Percentiles rank a stretch among this genome's conserved stretches.
phyloP scores from a whole-genome alignment of 2,797 vertebrate genomes.

The Sorex maritimensis region DNA sequence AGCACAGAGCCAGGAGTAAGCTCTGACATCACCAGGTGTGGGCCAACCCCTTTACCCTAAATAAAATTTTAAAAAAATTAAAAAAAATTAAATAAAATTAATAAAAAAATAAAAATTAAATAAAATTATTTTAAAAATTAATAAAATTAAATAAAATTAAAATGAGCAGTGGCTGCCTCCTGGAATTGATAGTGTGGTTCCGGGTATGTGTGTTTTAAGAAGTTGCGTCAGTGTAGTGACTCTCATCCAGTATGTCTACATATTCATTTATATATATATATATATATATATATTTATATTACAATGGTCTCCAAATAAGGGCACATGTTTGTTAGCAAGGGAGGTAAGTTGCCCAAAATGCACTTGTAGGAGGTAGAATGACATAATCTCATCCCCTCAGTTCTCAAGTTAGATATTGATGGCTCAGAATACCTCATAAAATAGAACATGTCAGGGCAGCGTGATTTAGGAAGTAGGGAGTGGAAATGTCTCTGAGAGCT shows the following conservation, averaged over 20 bases:
- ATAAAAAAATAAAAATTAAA: too few relatives aligned
- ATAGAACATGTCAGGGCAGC: constrained; percentile 15
- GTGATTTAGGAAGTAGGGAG: constrained; percentile 46
- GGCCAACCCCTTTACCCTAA: too few relatives aligned
- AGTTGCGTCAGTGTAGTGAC: constrained; percentile 34
- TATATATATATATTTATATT: constrained; percentile 26
- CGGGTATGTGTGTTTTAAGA: constrained; percentile 61
- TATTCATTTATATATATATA: too few relatives aligned
- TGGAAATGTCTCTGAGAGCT: constrained; percentile 33
- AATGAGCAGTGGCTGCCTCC: neutral
- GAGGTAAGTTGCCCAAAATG: constrained; percentile 63
- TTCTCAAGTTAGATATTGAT: constrained; percentile 22
- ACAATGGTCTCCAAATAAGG: constrained; percentile 44
- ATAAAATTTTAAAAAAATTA: too few relatives aligned
- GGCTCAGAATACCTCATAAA: constrained; percentile 45
- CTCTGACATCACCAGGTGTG: too few relatives aligned
- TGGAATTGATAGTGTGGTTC: neutral
- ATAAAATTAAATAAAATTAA: too few relatives aligned
- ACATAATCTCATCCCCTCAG: constrained; percentile 41
- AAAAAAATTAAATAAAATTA: too few relatives aligned
- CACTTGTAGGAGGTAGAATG: constrained; percentile 6
- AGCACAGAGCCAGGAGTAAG: neutral
- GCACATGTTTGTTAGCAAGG: constrained; percentile 75
- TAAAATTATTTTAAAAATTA: too few relatives aligned
- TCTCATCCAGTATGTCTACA: neutral